Base-by-base conservation (phyloP, 2,888 invertebrate species). In the Drosophila hamatofila region DNA sequence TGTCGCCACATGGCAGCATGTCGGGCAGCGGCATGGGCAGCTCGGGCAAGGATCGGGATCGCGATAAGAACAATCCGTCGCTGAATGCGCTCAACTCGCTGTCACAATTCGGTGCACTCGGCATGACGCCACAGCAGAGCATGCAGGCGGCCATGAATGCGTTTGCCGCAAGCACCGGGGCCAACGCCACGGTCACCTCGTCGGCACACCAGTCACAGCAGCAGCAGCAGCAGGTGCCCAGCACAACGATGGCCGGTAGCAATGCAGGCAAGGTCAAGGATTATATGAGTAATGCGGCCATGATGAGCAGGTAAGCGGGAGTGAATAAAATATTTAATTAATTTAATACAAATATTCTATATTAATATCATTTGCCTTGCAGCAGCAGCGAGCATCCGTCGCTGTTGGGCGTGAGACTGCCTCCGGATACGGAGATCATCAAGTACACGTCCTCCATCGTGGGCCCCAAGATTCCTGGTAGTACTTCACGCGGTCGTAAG, bases 381-480 rank as follows among this genome's bases (percentile, higher is more conserved):
- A 65, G 58, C 57, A 76, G 67, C 94, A 97, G 96, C 93, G 97
- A 97, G 93, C 96, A 96, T 71, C 95, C 96, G 80, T 96, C 97
- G 89, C 95, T 97, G 92, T 93, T 97, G 91, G 97, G 97, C 71
- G 97, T 97, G 55, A 95, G 97, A 72, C 93, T 97, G 86, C 97
- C 97, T 77, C 97, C 97, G 42, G 97, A 97, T 91, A 97, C 97
- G 51, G 97, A 97, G 94, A 97, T 97, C 78, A 97, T 97, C 91
- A 97, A 97, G 93, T 97, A 97, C 92, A 97, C 97, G 79, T 97
- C 97, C 80, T 97, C 97, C 69, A 95, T 97, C 89, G 96, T 96
- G 81, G 97, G 97, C 70, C 97, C 97, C 65, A 97, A 97, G 94
- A 95, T 96, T 78, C 96, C 96, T 16, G 97, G 97, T 72, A 96